A percentile compares a stretch with the other conserved stretches of the same genome.
Evolutionary conservation across 2,113 vertebrate species (phyloP).

Genomic region (Spea bombifrons): DNA sequence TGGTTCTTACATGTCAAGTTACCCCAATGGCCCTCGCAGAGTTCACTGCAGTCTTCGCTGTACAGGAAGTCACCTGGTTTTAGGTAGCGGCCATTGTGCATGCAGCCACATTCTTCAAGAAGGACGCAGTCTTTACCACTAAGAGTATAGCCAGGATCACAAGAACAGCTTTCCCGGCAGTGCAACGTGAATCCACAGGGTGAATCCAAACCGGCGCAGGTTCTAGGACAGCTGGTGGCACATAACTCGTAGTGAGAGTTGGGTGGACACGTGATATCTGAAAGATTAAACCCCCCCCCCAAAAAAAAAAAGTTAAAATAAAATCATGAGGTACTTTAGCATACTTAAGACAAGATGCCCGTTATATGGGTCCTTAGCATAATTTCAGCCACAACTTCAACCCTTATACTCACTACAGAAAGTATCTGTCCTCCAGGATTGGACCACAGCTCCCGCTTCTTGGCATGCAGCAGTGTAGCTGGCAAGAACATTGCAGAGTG

Average conservation of each 20-base stretch:
- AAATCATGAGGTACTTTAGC: background rate
- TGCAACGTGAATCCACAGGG: constrained; percentile 33
- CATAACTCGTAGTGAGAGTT: background rate
- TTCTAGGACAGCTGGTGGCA: background rate
- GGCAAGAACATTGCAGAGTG: constrained; percentile 60
- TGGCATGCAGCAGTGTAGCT: constrained; percentile 64
- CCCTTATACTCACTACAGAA: constrained; percentile 63
- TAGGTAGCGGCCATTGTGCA: constrained; percentile 58
- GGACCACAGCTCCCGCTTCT: constrained; percentile 51
- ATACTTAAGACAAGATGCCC: too few relatives aligned
- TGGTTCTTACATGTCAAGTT: constrained; percentile 53
- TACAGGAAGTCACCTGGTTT: constrained; percentile 57
- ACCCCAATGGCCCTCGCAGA: constrained; percentile 60
- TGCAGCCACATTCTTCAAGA: constrained; percentile 64
- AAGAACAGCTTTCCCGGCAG: constrained; percentile 63
- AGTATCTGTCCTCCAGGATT: constrained; percentile 59
- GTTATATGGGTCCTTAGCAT: too few relatives aligned
- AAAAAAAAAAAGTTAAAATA: background rate
- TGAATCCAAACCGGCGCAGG: background rate
- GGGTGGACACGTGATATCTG: constrained; percentile 51
- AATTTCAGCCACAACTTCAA: too few relatives aligned
- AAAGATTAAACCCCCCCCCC: background rate
- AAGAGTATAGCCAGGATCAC: constrained; percentile 58
- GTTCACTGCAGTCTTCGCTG: constrained; percentile 50
- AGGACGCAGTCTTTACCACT: constrained; percentile 61